phyloP scores from a whole-genome alignment of 2,113 vertebrate genomes.

The Hystrix brachyura region DNA sequence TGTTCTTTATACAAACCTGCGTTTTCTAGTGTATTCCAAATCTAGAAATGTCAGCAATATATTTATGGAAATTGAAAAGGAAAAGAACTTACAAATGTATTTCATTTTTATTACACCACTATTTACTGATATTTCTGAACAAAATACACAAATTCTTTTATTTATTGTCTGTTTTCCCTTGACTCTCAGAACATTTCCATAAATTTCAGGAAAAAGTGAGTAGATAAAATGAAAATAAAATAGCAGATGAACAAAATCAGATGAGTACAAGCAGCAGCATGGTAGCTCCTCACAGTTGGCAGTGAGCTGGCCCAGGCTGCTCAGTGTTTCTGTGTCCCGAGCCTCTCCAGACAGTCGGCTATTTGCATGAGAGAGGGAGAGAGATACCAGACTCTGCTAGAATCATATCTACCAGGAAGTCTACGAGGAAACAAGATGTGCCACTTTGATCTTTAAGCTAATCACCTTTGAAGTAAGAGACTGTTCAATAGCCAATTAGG shows the following conservation, averaged over 20 bases:
- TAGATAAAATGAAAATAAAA: not conserved
- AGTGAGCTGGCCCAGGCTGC: not conserved
- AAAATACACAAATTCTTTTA: not conserved
- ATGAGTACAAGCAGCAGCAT: not conserved
- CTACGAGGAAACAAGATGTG: not conserved
- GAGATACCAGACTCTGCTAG: not conserved
- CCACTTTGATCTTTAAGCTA: not conserved
- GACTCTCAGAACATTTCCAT: not conserved
- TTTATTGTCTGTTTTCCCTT: not conserved
- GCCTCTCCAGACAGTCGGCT: fast-evolving
- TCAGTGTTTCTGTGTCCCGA: fast-evolving
- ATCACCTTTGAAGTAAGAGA: not conserved
- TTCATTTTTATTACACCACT: not conserved
- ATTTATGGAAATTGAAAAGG: not conserved
- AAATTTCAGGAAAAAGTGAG: not conserved
- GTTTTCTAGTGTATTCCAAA: not conserved
- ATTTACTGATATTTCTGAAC: not conserved
- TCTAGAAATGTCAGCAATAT: not conserved
- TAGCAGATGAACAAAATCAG: not conserved
- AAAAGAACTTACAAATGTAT: not conserved
- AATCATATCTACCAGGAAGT: not conserved
- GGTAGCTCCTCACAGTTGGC: not conserved
- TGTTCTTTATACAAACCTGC: not conserved
- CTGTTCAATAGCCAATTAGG: not conserved
- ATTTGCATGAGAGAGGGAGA: not conserved